Base-by-base conservation (phyloP, 1,140 invertebrate species). In the Pseudomyrmex cubaensis region DNA sequence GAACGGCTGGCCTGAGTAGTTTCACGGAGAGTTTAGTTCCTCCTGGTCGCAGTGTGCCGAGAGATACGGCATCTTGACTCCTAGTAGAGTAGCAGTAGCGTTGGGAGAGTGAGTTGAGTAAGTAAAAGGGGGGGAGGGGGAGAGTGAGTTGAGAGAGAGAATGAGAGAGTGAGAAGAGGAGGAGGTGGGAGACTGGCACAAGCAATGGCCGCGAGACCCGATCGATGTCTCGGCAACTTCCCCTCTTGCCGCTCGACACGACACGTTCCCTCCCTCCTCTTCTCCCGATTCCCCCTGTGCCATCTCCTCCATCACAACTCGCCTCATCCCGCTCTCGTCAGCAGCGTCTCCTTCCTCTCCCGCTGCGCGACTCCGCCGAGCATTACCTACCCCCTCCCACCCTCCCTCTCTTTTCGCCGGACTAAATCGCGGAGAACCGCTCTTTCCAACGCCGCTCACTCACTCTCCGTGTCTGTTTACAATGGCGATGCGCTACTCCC, bases 161-260 rank as follows among this genome's bases (percentile, higher is more conserved):
- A 44, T 13, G 44, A 48, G 73, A 35, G 70, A 15, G 25, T 20
- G 61, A n/a, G 64, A 25, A n/a, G 61, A 8, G 20, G 20, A 17
- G 13, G 69, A 25, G n/a, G 22, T 52, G 50, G 48, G 64, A 70
- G 91, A 91, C 91, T 90, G 90, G 90, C 90, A 90, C 92, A 93
- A 93, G 93, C 93, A 93, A 94, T 94, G 93, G 93, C 93, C 93
- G 74, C 74, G 74, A 77, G 93, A 92, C 90, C 92, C 92, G 93
- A 94, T 94, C 93, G 93, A 94, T 94, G 93, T 94, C 93, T 93
- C 93, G 92, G 92, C 92, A 93, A 93, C 92, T 93, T 93, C 92
- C 93, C 89, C 83, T 89, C 89, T 48, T 72, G 77, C 84, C 83
- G 83, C 76, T 84, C 56, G 22, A 83, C 84, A 66, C 84, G 87